Evolutionary conservation across 2,888 invertebrate genomes (phyloP).

Genomic region (Mythimna impura): DNA sequence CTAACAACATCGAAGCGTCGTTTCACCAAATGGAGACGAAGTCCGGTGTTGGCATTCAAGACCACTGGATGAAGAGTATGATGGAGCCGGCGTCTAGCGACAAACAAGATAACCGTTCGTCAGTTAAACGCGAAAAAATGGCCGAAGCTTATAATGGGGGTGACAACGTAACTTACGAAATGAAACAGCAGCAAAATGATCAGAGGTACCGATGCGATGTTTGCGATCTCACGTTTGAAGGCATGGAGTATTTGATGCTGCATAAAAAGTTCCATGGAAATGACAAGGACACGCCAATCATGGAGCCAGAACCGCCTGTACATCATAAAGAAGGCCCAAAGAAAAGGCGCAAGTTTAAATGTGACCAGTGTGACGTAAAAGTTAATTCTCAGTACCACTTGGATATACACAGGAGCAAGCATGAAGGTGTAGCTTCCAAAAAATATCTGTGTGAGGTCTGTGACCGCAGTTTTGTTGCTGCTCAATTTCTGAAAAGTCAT

Average conservation of each 20-base stretch:
- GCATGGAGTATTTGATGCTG: slow-evolving; percentile 84
- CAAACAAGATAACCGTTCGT: slow-evolving; percentile 80
- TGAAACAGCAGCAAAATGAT: slow-evolving; percentile 80
- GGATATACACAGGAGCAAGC: slow-evolving; percentile 87
- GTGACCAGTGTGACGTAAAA: slow-evolving; percentile 87
- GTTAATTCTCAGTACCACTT: slow-evolving; percentile 88
- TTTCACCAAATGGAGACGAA: slow-evolving; percentile 84
- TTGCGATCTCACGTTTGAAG: slow-evolving; percentile 86
- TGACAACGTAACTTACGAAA: slow-evolving; percentile 80
- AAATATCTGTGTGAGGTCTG: slow-evolving; percentile 87
- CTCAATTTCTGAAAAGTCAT: slow-evolving; percentile 87
- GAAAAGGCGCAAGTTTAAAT: slow-evolving; percentile 85
- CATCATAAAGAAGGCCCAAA: slow-evolving; percentile 80
- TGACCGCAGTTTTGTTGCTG: slow-evolving; percentile 86
- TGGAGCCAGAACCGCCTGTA: slow-evolving; percentile 76
- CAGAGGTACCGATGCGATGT: slow-evolving; percentile 84
- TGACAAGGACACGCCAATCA: slow-evolving; percentile 82
- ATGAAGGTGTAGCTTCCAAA: slow-evolving; percentile 84
- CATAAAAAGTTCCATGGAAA: slow-evolving; percentile 88
- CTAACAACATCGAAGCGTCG: slow-evolving; percentile 72
- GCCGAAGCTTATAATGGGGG: slow-evolving; percentile 83
- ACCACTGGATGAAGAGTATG: slow-evolving; percentile 89
- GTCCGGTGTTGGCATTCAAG: slow-evolving; percentile 83
- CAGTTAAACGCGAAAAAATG: slow-evolving; percentile 88
- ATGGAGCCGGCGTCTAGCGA: slow-evolving; percentile 87